These are phyloP conservation scores for Ophion ventricosus DNA, from an alignment of 2,888 invertebrate species.

Conservation along the genomic window DNA sequence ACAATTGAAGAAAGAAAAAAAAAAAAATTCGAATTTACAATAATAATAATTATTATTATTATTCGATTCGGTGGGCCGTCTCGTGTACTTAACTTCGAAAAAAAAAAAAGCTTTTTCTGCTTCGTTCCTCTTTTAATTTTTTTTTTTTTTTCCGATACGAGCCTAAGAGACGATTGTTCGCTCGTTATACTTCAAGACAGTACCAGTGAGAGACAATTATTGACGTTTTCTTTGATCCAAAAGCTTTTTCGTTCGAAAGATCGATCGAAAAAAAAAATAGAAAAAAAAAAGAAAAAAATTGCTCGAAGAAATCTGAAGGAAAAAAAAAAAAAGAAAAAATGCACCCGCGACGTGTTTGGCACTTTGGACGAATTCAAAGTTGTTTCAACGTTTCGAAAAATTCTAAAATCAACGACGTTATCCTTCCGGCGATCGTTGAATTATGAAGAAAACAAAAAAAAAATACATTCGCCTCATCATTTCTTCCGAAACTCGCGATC, in stretches of 20 bases:
- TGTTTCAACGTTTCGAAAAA: conserved; percentile 49
- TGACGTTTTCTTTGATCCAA: conserved; percentile 65
- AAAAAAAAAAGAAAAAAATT: conserved; percentile 22
- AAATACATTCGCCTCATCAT: conserved; percentile 8
- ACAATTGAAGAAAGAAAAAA: no score
- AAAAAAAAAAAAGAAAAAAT: conserved; percentile 25
- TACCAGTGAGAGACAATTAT: conserved; percentile 75
- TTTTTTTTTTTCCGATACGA: not conserved
- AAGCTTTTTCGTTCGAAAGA: no score
- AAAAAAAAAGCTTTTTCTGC: no score
- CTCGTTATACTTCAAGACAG: conserved; percentile 67
- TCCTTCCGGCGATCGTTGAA: conserved; percentile 4
- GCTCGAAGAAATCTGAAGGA: no score
- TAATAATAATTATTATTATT: not conserved
- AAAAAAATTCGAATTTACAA: not conserved
- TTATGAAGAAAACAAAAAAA: conserved; percentile 19
- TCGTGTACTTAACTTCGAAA: conserved; percentile 45
- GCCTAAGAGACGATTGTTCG: conserved; percentile 45
- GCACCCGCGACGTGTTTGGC: conserved; percentile 26
- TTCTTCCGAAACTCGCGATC: conserved; percentile 36
- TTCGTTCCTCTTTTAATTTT: no score
- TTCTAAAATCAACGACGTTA: not conserved
- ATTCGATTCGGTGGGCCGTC: not conserved
- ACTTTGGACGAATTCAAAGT: conserved; percentile 64
- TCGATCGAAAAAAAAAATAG: conserved; percentile 58